phyloP scores from a whole-genome alignment of 2,113 vertebrate species.

The Melanostigma gelatinosum region DNA sequence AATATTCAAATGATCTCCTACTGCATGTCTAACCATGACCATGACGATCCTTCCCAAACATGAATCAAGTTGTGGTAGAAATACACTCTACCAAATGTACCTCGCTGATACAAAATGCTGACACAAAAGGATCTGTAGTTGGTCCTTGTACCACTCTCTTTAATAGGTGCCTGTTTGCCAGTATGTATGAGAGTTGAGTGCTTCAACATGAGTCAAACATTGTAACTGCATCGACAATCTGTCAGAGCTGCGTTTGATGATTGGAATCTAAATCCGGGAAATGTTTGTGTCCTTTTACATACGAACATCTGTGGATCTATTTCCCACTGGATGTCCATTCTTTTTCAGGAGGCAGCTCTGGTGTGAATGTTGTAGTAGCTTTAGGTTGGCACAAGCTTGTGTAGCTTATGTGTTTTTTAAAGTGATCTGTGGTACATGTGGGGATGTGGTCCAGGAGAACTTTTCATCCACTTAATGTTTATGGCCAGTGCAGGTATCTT shows the following conservation, averaged over 20 bases:
- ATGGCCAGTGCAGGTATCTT: not conserved
- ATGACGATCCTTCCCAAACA: not conserved
- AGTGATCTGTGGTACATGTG: not conserved
- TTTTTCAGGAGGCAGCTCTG: not conserved
- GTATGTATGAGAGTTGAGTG: not conserved
- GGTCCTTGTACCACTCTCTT: not conserved
- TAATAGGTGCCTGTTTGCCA: not conserved
- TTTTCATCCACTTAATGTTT: slow-evolving; percentile 2
- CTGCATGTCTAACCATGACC: not conserved
- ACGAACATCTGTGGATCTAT: not conserved
- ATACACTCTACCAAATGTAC: not conserved
- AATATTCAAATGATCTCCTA: too few species aligned
- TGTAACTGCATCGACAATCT: not conserved
- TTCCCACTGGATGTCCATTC: not conserved
- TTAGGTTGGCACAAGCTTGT: not conserved
- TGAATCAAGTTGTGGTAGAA: not conserved
- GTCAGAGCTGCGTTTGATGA: slow-evolving; percentile 7
- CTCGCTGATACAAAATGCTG: not conserved
- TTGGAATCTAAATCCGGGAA: not conserved
- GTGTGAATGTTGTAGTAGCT: not conserved
- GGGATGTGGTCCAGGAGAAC: not conserved
- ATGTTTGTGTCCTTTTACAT: not conserved
- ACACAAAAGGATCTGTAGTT: not conserved
- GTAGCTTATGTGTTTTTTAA: not conserved
- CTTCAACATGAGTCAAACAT: not conserved